Percentiles rank a stretch among this genome's conserved stretches.
These are phyloP conservation scores for Molorchus minor DNA, from an alignment of 2,888 invertebrate genomes.

Conservation along the genomic window DNA sequence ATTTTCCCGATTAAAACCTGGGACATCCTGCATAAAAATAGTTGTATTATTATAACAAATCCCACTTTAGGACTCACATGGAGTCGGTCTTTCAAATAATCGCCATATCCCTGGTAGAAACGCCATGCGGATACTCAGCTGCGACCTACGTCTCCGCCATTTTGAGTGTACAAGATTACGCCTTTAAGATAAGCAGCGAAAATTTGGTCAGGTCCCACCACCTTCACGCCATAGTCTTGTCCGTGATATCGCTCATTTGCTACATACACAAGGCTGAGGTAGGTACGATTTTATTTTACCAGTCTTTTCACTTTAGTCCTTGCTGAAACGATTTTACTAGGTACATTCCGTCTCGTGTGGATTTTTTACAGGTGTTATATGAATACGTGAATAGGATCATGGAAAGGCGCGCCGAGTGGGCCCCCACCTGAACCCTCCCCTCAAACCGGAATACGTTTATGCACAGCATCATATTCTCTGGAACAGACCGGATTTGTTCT, in stretches of 20 bases:
- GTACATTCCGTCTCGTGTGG: too few species aligned
- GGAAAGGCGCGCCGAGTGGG: slow-evolving; percentile 67
- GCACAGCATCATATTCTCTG: slow-evolving; percentile 68
- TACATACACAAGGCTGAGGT: slow-evolving; percentile 69
- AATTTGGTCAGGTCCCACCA: slow-evolving; percentile 62
- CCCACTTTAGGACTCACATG: slow-evolving; percentile 63
- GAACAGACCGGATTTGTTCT: slow-evolving; percentile 71
- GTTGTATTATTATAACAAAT: too few species aligned
- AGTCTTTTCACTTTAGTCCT: too few species aligned
- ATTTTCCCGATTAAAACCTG: too few species aligned
- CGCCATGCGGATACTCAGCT: slow-evolving; percentile 71
- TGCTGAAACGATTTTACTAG: too few species aligned
- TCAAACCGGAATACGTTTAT: slow-evolving; percentile 66
- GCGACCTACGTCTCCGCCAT: slow-evolving; percentile 67
- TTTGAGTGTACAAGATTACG: slow-evolving; percentile 70
- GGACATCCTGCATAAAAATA: background rate
- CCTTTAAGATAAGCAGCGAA: slow-evolving; percentile 60
- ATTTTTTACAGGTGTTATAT: slow-evolving; percentile 65
- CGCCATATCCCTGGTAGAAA: slow-evolving; percentile 67
- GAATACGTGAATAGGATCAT: slow-evolving; percentile 69
- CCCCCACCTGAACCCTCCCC: slow-evolving; percentile 73
- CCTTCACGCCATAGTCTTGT: slow-evolving; percentile 69
- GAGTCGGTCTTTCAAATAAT: slow-evolving; percentile 67
- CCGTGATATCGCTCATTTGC: slow-evolving; percentile 70
- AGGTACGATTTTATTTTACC: too few species aligned